Evolutionary conservation across 92 coral and sea anemone species (phyloP), one percentile per base, ranked within the genome.

Genomic region (Zoanthus sansibaricus): DNA sequence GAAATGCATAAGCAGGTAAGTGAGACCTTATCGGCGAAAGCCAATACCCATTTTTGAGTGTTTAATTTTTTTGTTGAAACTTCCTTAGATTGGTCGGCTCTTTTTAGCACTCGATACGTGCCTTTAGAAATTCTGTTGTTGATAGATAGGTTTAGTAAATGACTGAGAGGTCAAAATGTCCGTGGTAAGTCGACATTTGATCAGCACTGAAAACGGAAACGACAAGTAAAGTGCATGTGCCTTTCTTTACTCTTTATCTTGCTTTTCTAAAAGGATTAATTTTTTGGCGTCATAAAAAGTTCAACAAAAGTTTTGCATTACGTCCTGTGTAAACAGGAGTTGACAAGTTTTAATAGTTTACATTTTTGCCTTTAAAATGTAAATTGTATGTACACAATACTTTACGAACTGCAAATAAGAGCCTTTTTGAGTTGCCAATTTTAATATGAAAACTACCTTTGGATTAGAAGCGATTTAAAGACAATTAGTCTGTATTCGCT

Each of bases 1-100:
- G 99, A 97, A 89, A 97, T 97, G 99, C 99, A 97, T 78, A 97
- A 97, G 72, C 99, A 97, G 97, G 99, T 62, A 84, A 74, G 88
- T 51, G 87, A 74, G 88, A 52, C 89, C 68, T 82, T 80, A 93
- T 93, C 93, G 77, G 90, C 82, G 91, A 55, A 82, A 49, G 77
- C 69, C 76, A 78, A 71, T 80, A 80, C 85, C 85, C 82, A 37
- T 64, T 56, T 54, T 69, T 77, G 79, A 73, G 88, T 86, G 75
- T 88, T 88, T 88, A 88, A 83, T 84, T 75, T 82, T 58, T 17
- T 91, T 78, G 86, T 79, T 78, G 71, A 71, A 69, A 84, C 86
- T 82, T 78, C 83, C 87, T 94, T 87, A 92, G 89, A 49, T 88
- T 92, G 91, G 95, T 92, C 95, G 91, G 85, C 70, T 51, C 71